Base-by-base conservation (phyloP, 2,888 invertebrate species). In the Watsonalla cultraria region DNA sequence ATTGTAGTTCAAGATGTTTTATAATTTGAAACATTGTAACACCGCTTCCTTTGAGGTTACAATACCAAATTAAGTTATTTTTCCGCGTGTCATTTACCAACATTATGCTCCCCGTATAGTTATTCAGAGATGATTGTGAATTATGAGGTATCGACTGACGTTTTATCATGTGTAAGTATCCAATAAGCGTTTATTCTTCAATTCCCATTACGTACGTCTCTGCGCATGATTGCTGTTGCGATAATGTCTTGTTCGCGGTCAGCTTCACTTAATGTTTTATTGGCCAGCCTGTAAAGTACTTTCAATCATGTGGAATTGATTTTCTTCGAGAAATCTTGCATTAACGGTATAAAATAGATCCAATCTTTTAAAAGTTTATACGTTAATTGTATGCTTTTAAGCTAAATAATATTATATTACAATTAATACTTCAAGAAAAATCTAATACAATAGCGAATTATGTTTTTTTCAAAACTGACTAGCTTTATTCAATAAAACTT, bases 201-300 rank as follows among this genome's bases (percentile, higher is more conserved):
- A 52, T 46, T 48, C 48, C 49, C 50, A 58, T 57, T 56, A 53
- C 37, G 54, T 53, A 47, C 49, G 55, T 56, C 45, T 50, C 54
- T 56, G 49, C 54, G 56, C 56, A 57, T 61, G 67, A 71, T 71
- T 65, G 65, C 55, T 63, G 66, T 59, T 62, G 60, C 66, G 66
- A 75, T 72, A 72, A 64, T 65, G 65, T 68, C 69, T 62, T 59
- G 66, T 65, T 64, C 62, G 56, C 54, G 57, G 39, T 48, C 49
- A 63, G 60, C 61, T 64, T 63, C 67, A 63, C 69, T 73, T 72
- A 60, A 68, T 67, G 66, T 73, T 74, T 73, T 70, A 74, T 74
- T 73, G 69, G 65, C 73, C 72, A 72, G 68, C 64, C 68, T 76
- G 64, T 63, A 63, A 64, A 70, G 66, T 70, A 72, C 67, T 62